Percentiles rank a stretch among this genome's conserved stretches.
Conservation (phyloP, 1,140 invertebrate species). For the Neuroterus valhalla region DNA sequence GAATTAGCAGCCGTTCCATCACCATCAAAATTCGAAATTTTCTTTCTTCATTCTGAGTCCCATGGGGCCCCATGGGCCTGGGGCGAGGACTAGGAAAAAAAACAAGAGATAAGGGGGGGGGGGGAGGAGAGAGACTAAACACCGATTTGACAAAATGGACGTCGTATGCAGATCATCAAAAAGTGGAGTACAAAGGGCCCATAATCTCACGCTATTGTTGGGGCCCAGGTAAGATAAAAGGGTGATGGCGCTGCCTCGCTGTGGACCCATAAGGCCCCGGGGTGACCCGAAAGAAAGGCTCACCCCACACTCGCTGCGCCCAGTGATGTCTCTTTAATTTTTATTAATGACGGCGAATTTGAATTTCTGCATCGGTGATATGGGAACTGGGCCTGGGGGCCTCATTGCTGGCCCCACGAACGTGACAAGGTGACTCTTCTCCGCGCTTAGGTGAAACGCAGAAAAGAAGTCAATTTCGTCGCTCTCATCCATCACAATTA, state of each 20-base stretch:
- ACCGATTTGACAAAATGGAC: slow-evolving; percentile 31
- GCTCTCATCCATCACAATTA: slow-evolving; percentile 70
- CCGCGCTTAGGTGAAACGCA: slow-evolving; percentile 50
- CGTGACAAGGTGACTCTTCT: slow-evolving; percentile 51
- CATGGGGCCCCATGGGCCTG: not conserved
- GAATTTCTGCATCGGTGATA: slow-evolving; percentile 75
- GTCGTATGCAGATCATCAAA: slow-evolving; percentile 68
- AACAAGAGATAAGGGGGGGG: slow-evolving; percentile 6
- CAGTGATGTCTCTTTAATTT: slow-evolving; percentile 76
- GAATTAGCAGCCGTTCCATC: not conserved
- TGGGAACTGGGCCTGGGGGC: slow-evolving; percentile 64
- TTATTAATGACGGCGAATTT: slow-evolving; percentile 75
- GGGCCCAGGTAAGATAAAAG: slow-evolving; percentile 74
- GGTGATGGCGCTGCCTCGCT: slow-evolving; percentile 49
- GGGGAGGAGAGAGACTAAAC: slow-evolving; percentile 18
- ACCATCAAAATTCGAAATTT: not conserved
- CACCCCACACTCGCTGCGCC: slow-evolving; percentile 54
- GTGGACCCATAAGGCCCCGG: slow-evolving; percentile 28
- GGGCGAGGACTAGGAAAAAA: slow-evolving; percentile 35
- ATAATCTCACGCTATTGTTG: slow-evolving; percentile 75
- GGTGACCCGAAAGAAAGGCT: slow-evolving; percentile 51
- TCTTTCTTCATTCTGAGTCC: not conserved
- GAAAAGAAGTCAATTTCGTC: slow-evolving; percentile 50
- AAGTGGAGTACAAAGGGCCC: slow-evolving; percentile 71
- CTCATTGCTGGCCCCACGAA: slow-evolving; percentile 38